Conservation (phyloP, 2,888 invertebrate genomes). For the Ophion slaviceki region DNA sequence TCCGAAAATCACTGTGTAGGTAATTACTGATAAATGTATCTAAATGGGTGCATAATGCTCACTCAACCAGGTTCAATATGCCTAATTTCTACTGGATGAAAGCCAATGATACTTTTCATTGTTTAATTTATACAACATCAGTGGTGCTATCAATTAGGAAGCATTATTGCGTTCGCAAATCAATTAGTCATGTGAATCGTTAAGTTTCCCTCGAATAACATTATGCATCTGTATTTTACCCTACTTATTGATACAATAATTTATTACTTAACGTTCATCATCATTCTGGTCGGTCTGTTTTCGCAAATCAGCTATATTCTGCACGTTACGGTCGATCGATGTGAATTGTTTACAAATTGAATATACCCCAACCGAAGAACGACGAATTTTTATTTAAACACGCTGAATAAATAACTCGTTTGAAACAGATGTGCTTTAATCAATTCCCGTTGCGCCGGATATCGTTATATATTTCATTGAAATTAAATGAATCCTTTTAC, state of each 20-base stretch:
- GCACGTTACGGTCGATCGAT: background rate
- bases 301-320: background rate
- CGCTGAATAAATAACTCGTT: slow-evolving; percentile 12
- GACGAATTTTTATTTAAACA: background rate
- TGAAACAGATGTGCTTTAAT: background rate
- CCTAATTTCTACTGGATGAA: no score
- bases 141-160: background rate
- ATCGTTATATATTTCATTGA: slow-evolving; percentile 14
- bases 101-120: no score
- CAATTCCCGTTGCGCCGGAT: background rate
- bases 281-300: background rate
- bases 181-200: background rate
- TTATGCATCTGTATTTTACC: background rate
- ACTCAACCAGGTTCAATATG: no score
- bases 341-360: slow-evolving; percentile 10
- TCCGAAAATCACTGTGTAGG: no score
- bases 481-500: slow-evolving; percentile 17
- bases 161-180: background rate
- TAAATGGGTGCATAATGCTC: no score
- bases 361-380: background rate
- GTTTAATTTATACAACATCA: no score
- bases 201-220: background rate
- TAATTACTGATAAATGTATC: no score
- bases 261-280: background rate
- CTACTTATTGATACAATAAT: background rate